These are phyloP conservation scores for Zoanthus gigantus DNA, from an alignment of 92 coral and sea anemone species.

Conservation along the genomic window DNA sequence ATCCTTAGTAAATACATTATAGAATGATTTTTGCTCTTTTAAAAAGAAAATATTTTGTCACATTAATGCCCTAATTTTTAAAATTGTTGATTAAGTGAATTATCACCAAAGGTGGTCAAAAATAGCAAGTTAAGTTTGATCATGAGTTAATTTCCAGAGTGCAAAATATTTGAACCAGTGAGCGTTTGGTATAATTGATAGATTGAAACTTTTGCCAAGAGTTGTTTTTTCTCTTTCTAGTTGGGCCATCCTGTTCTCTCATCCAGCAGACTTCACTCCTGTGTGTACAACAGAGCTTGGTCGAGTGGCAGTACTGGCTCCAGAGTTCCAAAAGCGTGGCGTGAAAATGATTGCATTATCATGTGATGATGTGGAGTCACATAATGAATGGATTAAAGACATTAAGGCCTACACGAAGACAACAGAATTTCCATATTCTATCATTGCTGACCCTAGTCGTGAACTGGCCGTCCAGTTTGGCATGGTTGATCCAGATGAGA, in stretches of 20 bases:
- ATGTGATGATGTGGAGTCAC: conserved; percentile 88
- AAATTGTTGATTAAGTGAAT: no score
- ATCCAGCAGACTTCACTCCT: conserved; percentile 99
- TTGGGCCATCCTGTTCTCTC: conserved; percentile 96
- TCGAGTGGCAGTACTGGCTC: conserved; percentile 70
- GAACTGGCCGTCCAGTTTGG: conserved; percentile 92
- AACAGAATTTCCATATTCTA: conserved; percentile 79
- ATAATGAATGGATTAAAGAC: conserved; percentile 92
- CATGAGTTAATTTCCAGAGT: no score
- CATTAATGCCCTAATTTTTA: no score
- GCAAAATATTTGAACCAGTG: no score
- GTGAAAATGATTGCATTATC: conserved; percentile 94
- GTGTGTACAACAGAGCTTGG: conserved; percentile 98
- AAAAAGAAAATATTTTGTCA: no score
- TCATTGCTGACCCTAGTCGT: conserved; percentile 91
- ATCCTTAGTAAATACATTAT: no score
- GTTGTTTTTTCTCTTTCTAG: conserved; percentile 30
- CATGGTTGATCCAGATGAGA: conserved; percentile 98
- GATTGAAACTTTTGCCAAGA: no score
- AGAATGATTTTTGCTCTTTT: no score
- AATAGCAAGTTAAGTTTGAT: no score
- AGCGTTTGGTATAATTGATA: no score
- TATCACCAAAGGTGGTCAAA: no score
- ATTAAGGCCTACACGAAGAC: conserved; percentile 56
- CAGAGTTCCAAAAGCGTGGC: conserved; percentile 79